These are phyloP conservation scores for Akabosia matsudoensis DNA, from an alignment of 1,140 invertebrate genomes.

Conservation along the genomic window DNA sequence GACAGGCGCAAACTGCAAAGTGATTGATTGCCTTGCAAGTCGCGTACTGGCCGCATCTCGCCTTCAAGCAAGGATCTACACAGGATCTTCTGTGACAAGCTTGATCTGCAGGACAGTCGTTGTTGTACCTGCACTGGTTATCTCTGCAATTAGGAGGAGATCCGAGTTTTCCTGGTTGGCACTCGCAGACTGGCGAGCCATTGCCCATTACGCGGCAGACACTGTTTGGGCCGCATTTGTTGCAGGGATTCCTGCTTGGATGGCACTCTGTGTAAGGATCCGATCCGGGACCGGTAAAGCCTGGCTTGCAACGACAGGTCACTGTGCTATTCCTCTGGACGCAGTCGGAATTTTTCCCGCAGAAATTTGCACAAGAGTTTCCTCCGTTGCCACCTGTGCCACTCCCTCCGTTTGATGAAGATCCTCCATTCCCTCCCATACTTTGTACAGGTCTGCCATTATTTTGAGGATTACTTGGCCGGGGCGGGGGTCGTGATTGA, in stretches of 20 bases:
- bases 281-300: slow-evolving; percentile 48
- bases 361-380: slow-evolving; percentile 65
- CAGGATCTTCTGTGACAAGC: slow-evolving; percentile 70
- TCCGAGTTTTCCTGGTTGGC: slow-evolving; percentile 74
- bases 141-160: slow-evolving; percentile 69
- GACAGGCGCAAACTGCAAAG: slow-evolving; percentile 66
- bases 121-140: slow-evolving; percentile 52
- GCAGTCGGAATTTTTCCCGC: slow-evolving; percentile 71
- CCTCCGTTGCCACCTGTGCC: not conserved
- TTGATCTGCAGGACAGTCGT: slow-evolving; percentile 64
- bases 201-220: slow-evolving; percentile 65
- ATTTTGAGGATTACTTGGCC: slow-evolving; percentile 8
- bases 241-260: slow-evolving; percentile 49
- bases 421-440: not conserved
- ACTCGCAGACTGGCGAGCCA: slow-evolving; percentile 67
- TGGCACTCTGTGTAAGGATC: slow-evolving; percentile 48
- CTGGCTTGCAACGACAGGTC: slow-evolving; percentile 44
- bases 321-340: slow-evolving; percentile 29
- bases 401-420: not conserved
- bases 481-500: not conserved
- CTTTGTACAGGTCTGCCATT: not conserved
- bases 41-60: slow-evolving; percentile 56
- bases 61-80: slow-evolving; percentile 66
- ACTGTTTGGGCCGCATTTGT: slow-evolving; percentile 72
- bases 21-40: slow-evolving; percentile 71